Evolutionary conservation across 2,888 invertebrate genomes (phyloP), one percentile per base, ranked within the genome.

Genomic region (Polietes domitor): DNA sequence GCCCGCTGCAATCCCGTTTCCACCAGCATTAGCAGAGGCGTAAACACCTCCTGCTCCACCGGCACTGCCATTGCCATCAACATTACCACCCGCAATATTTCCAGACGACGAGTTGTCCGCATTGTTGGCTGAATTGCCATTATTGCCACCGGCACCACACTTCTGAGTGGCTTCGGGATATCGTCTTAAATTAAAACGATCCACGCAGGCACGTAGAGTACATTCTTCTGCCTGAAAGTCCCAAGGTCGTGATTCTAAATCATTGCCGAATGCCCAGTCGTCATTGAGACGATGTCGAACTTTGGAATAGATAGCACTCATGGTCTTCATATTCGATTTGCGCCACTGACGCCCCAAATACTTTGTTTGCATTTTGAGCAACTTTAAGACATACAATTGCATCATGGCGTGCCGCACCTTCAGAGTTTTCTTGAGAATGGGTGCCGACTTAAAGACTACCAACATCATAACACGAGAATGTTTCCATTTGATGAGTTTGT

Each of bases 201-300:
- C 99, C 2, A 99, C 99, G 86, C 97, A 97, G 0, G 97, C 96
- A 84, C 99, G 94, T 80, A 99, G 93, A 12, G 98, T 96, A 92
- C 98, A 98, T 91, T 99, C 99, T 92, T 99, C 99, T 41, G 97
- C 98, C 93, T 99, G 97, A 88, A 98, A 99, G 92, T 99, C 99
- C 98, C 98, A 99, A 0, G 99, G 99, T 83, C 98, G 94, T 0
- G 98, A 98, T 93, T 99, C 98, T 88, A 99, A 95, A 93, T 99
- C 97, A 93, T 99, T 99, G 75, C 99, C 99, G 93, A 97, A 99
- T 2, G 99, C 99, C 99, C 99, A 99, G 92, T 99, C 99, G 91
- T 99, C 99, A 90, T 99, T 99, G 58, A 99, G 94, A 77, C 99
- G 95, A 93, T 99, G 98, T 32, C 98, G 94, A 2, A 98, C 97